Evolutionary conservation across 2,797 vertebrate genomes (phyloP).

Genomic region (Taenioides sp.): DNA sequence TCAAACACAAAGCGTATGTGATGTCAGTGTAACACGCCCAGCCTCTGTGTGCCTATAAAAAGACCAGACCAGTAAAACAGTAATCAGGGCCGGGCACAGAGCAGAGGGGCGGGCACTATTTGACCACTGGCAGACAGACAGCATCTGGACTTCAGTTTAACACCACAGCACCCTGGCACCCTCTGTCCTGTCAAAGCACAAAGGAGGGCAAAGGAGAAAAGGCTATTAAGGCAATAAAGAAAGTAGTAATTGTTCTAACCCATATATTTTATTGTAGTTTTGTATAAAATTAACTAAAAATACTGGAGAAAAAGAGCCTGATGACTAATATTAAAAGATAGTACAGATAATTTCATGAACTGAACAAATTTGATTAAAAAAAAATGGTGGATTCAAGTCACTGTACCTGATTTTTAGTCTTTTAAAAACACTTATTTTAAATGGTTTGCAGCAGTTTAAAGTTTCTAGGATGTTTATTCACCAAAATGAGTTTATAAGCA

Average conservation of each 20-base stretch:
- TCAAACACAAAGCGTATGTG: slow-evolving; percentile 16
- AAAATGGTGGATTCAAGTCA: no score
- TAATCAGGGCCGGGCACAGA: slow-evolving; percentile 56
- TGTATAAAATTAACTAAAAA: no score
- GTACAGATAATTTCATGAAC: no score
- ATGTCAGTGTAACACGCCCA: slow-evolving; percentile 34
- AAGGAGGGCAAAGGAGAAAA: slow-evolving; percentile 20
- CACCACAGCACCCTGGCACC: slow-evolving; percentile 34
- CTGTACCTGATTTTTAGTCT: no score
- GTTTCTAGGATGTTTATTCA: no score
- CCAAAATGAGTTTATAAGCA: no score
- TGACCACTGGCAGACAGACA: slow-evolving; percentile 57
- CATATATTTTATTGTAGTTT: background rate
- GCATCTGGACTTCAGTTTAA: slow-evolving; percentile 65
- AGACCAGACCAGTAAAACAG: slow-evolving; percentile 60
- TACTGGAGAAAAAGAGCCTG: no score
- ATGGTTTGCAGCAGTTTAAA: no score
- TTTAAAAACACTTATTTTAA: no score
- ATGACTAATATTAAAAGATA: no score
- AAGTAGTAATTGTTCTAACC: background rate
- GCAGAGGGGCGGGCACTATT: slow-evolving; percentile 52
- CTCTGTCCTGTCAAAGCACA: slow-evolving; percentile 48
- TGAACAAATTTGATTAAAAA: no score
- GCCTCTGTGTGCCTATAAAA: slow-evolving; percentile 50
- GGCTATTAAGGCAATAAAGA: background rate